These are phyloP conservation scores for Podarcis raffonei DNA, from an alignment of 2,113 vertebrate genomes.

Conservation along the genomic window DNA sequence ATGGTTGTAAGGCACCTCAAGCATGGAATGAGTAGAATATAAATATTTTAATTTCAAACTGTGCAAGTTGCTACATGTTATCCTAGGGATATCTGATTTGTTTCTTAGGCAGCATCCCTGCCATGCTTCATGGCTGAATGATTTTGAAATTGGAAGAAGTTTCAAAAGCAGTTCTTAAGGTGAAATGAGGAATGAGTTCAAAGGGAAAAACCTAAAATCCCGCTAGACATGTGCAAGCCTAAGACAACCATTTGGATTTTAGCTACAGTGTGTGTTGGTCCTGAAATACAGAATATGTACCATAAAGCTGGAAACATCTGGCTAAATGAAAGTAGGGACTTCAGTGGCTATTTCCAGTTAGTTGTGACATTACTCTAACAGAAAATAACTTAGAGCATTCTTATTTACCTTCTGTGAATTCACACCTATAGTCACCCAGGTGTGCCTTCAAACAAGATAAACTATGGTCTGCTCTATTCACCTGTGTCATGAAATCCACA, in stretches of 20 bases:
- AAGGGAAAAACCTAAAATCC: background rate
- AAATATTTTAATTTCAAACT: background rate
- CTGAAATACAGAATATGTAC: background rate
- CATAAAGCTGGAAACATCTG: background rate
- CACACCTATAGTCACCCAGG: background rate
- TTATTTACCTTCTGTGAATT: background rate
- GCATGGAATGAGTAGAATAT: background rate
- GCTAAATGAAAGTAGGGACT: background rate
- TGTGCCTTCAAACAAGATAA: background rate
- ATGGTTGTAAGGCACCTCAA: background rate
- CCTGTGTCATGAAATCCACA: background rate
- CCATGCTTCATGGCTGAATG: background rate
- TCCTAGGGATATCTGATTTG: background rate
- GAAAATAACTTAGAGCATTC: background rate
- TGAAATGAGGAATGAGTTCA: background rate
- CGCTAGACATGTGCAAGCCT: background rate
- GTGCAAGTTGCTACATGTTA: background rate
- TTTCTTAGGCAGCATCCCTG: background rate
- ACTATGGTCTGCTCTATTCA: background rate
- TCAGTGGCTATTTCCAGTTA: background rate
- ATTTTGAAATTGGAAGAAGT: background rate
- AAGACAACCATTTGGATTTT: background rate
- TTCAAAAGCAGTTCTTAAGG: background rate
- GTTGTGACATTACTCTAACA: background rate
- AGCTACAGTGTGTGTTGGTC: background rate